Conservation (phyloP, 1,140 invertebrate genomes). For the Vanessa atalanta region DNA sequence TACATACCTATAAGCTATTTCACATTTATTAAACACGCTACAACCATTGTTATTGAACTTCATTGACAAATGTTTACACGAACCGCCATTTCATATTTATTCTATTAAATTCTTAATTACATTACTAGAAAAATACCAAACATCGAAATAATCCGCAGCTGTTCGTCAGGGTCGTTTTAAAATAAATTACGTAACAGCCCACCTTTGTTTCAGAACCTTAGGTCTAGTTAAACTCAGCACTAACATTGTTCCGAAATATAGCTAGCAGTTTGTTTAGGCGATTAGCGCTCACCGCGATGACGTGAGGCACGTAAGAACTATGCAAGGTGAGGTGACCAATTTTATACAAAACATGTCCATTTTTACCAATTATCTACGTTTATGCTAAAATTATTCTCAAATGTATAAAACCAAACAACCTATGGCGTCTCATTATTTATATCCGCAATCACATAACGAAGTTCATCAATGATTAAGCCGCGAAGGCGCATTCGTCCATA, state of each 20-base stretch:
- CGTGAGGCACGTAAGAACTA: constrained; percentile 48
- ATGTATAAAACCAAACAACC: not conserved
- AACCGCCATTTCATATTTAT: not conserved
- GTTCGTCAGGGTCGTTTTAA: constrained; percentile 39
- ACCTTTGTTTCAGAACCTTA: constrained; percentile 37
- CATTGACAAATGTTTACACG: constrained; percentile 14
- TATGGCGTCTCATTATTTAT: constrained; percentile 17
- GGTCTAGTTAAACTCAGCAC: constrained; percentile 8
- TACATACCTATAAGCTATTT: not conserved
- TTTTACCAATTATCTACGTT: constrained; percentile 10
- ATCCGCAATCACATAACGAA: constrained; percentile 11
- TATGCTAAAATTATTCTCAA: not conserved
- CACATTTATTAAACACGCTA: not conserved
- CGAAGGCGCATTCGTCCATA: constrained; percentile 30
- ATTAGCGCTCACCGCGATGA: constrained; percentile 60
- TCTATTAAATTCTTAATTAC: too few species aligned
- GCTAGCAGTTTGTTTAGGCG: constrained; percentile 55
- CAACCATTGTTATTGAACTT: constrained; percentile 10
- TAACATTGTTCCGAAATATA: constrained; percentile 41
- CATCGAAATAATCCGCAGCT: constrained; percentile 32
- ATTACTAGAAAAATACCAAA: constrained; percentile 27
- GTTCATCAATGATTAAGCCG: constrained; percentile 22
- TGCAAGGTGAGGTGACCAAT: constrained; percentile 59
- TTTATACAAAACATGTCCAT: constrained; percentile 47
- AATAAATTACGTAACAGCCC: constrained; percentile 40